Evolutionary conservation across 2,113 vertebrate species (phyloP).

Genomic region (Steatornis caripensis): DNA sequence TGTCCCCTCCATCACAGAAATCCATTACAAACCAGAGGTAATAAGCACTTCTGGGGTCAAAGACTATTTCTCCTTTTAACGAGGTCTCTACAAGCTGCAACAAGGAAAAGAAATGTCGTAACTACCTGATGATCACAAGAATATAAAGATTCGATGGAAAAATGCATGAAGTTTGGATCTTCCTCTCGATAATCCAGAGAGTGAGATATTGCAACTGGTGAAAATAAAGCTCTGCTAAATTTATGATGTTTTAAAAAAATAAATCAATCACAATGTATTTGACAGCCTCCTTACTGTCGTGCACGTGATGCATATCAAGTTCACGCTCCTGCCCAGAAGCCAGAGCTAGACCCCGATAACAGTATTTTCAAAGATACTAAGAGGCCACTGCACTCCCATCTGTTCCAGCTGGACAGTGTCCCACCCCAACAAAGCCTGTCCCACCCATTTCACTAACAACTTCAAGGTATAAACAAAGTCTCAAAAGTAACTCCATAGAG

Average conservation of each 20-base stretch:
- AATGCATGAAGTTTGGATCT: background rate
- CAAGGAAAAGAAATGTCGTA: background rate
- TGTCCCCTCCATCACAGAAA: constrained; percentile 97
- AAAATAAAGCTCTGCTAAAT: background rate
- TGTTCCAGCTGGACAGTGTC: constrained; percentile 35
- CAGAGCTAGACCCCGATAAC: constrained; percentile 22
- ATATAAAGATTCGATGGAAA: background rate
- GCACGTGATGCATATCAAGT: background rate
- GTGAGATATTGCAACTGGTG: background rate
- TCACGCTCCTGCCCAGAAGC: background rate
- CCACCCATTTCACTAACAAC: background rate
- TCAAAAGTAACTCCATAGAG: background rate
- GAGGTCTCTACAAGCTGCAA: constrained; percentile 95
- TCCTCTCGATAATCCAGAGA: background rate
- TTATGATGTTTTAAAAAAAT: background rate
- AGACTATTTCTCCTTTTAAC: constrained; percentile 93
- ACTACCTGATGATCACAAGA: background rate
- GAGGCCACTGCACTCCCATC: background rate
- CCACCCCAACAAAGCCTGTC: constrained; percentile 8
- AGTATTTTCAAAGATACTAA: background rate
- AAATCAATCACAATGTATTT: background rate
- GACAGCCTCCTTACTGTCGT: background rate
- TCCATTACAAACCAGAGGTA: constrained; percentile 99
- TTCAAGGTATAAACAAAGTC: background rate
- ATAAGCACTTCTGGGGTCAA: constrained; percentile 91